Evolutionary conservation across 2,113 vertebrate genomes (phyloP), one percentile per base, ranked within the genome.

Genomic region (Tragelaphus imberbis): DNA sequence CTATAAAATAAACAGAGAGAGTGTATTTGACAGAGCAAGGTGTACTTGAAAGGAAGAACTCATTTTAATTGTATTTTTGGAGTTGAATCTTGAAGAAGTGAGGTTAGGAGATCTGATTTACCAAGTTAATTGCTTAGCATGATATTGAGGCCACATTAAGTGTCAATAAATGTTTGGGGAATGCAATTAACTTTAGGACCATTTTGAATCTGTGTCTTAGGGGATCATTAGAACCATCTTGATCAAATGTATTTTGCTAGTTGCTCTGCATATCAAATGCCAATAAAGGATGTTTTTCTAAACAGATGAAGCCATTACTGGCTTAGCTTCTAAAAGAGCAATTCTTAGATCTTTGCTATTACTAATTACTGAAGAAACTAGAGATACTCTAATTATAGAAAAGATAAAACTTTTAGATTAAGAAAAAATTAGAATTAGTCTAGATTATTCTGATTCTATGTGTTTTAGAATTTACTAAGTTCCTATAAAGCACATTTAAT

Each of bases 391-490:
- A 81, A 81, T 88, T 96, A 92, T 84, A 61, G 16, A 84, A 96
- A 95, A 81, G 30, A 28, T 14, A 86, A 97, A 96, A 51, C n/a
- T 63, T 97, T 95, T 88, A 89, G 25, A 81, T 90, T 81, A 33
- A 68, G 11, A 10, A 53, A 71, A 49, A 55, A 84, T 23, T 77
- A 91, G 21, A 91, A 79, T 91, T 63, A 77, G 84, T 95, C 84
- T 82, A 90, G 58, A 82, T 93, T 95, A 49, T 93, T 90, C 21
- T 71, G n/a, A 80, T 84, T 98, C 84, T 89, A 1, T 96, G 90
- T 85, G 21, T 95, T 98, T 96, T 96, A n/a, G 79, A 90, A 94
- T 53, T 97, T 92, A 81, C 44, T 95, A 90, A 96, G 59, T 96
- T 95, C 16, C 86, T 88, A 82, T 15, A 95, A 97, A 95, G 65